Evolutionary conservation across 2,797 vertebrate species (phyloP).

Genomic region (Gambusia yucatana): DNA sequence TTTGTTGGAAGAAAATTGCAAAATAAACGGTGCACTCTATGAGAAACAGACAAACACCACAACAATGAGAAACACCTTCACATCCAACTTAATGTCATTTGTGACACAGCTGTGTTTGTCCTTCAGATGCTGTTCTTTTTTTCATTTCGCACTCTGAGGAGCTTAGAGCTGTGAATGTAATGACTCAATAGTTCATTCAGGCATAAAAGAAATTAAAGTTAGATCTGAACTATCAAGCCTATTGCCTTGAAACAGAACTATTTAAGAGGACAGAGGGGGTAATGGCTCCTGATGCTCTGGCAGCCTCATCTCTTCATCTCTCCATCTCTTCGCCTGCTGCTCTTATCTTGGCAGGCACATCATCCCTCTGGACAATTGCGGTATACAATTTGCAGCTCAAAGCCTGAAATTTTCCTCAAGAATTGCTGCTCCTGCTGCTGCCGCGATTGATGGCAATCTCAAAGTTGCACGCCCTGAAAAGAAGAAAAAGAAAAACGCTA

Average conservation of each 20-base stretch:
- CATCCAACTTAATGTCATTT: constrained; percentile 16
- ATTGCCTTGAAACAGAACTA: constrained; percentile 25
- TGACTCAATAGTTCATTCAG: constrained; percentile 36
- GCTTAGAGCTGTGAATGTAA: constrained; percentile 16
- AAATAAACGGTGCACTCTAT: constrained; percentile 5
- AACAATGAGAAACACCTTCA: constrained; percentile 18
- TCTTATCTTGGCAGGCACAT: constrained; percentile 56
- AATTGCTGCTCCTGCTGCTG: constrained; percentile 37
- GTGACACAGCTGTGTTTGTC: constrained; percentile 45
- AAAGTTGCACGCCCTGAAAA: constrained; percentile 13
- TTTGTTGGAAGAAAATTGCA: constrained; percentile 26
- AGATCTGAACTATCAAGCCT: constrained; percentile 32
- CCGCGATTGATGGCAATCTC: constrained; percentile 16
- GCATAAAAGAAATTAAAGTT: constrained; percentile 44
- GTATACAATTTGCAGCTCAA: constrained; percentile 29
- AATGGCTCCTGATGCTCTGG: constrained; percentile 48
- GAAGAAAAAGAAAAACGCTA: not conserved
- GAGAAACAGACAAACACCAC: constrained; percentile 31
- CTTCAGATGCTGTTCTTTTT: constrained; percentile 22
- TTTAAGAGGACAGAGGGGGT: constrained; percentile 39
- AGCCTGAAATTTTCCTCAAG: constrained; percentile 30
- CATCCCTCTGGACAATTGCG: constrained; percentile 44
- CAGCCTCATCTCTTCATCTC: constrained; percentile 40
- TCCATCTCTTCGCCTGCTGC: constrained; percentile 41
- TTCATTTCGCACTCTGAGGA: constrained; percentile 2